Conservation (phyloP, 2,888 invertebrate species). For the Callyntrura sp. region DNA sequence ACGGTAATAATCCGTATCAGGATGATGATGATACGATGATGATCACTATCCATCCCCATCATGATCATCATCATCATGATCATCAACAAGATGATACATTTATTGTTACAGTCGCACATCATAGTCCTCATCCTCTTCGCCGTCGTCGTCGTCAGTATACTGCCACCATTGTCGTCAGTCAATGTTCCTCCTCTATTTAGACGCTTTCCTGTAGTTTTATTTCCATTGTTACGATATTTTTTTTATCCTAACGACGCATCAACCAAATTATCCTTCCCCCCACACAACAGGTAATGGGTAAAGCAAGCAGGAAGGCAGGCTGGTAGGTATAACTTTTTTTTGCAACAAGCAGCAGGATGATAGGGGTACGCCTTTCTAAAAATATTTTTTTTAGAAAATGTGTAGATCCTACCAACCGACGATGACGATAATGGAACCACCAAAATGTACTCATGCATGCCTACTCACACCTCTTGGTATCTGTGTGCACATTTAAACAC, state of each 20-base stretch:
- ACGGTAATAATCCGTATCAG: slow-evolving; percentile 39
- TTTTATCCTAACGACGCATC: not conserved
- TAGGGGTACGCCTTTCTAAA: slow-evolving; percentile 22
- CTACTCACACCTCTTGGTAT: not conserved
- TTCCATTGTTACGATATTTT: slow-evolving; percentile 43
- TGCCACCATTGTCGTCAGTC: not conserved
- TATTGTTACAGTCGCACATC: slow-evolving; percentile 14
- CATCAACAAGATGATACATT: slow-evolving; percentile 5
- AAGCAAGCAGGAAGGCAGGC: not conserved
- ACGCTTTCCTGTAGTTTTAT: not conserved
- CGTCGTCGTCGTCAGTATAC: slow-evolving; percentile 8
- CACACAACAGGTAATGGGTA: slow-evolving; percentile 12
- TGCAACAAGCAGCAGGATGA: not conserved
- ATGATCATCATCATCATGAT: slow-evolving; percentile 3
- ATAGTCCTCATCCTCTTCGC: not conserved
- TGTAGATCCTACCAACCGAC: not conserved
- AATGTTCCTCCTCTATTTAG: not conserved
- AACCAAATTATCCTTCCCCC: not conserved
- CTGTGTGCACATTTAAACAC: not conserved
- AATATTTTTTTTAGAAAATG: slow-evolving; percentile 32
- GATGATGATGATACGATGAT: not conserved
- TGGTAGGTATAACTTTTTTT: not conserved
- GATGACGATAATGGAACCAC: slow-evolving; percentile 7
- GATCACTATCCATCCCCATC: not conserved
- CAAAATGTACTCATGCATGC: slow-evolving; percentile 32